Conservation (phyloP, 2,888 invertebrate species). For the Caenorhabditis angaria region DNA sequence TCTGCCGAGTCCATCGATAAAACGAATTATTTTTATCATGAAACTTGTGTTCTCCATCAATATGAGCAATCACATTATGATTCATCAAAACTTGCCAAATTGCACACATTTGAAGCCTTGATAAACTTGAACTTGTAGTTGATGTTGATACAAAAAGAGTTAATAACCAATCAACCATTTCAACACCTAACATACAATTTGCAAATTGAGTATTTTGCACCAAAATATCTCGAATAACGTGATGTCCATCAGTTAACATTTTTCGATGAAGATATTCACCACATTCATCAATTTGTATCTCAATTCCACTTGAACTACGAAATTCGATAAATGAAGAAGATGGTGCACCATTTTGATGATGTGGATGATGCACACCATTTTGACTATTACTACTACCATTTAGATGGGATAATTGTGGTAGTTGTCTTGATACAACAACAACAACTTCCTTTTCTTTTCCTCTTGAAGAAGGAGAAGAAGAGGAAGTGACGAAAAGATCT, state of each 20-base stretch:
- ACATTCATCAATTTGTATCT: constrained; percentile 16
- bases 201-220: constrained; percentile 53
- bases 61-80: constrained; percentile 82
- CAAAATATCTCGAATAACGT: constrained; percentile 56
- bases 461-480: too few species aligned
- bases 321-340: constrained; percentile 25
- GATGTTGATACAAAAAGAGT: constrained; percentile 62
- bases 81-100: constrained; percentile 87
- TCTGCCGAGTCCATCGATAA: constrained; percentile 78
- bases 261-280: constrained; percentile 15
- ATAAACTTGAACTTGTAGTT: constrained; percentile 30
- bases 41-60: constrained; percentile 83
- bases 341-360: background rate
- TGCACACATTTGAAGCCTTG: constrained; percentile 74
- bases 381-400: too few species aligned
- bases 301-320: constrained; percentile 17
- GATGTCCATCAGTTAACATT: constrained; percentile 50
- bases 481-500: constrained; percentile 11
- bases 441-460: too few species aligned
- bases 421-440: background rate
- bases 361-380: background rate
- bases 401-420: background rate
- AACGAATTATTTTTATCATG: constrained; percentile 82
- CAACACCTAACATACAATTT: constrained; percentile 82
- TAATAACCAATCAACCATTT: constrained; percentile 84